Percentiles rank a stretch among this genome's conserved stretches.
Evolutionary conservation across 2,888 invertebrate genomes (phyloP).

Genomic region (Hipparchia semele): DNA sequence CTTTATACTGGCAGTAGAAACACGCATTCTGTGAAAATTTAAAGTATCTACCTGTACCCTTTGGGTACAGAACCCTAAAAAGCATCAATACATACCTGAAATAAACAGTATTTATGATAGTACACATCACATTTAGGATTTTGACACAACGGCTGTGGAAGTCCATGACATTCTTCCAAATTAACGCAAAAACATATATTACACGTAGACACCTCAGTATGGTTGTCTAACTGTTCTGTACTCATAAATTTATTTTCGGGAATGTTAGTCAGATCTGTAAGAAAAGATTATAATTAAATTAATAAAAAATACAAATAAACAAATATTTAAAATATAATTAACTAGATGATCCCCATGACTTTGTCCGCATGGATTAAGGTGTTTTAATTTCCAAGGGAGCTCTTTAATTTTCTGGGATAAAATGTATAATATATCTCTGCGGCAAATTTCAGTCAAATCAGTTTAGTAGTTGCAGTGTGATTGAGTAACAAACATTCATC

Average conservation of each 20-base stretch:
- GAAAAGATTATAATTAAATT: not conserved
- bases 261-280: slow-evolving; percentile 27
- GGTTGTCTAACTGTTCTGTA: slow-evolving; percentile 21
- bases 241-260: slow-evolving; percentile 22
- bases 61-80: not conserved
- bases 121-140: slow-evolving; percentile 64
- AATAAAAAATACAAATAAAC: not conserved
- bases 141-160: slow-evolving; percentile 72
- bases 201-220: slow-evolving; percentile 50
- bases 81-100: slow-evolving; percentile 53
- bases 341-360: no score
- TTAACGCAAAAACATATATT: slow-evolving; percentile 66
- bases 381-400: no score
- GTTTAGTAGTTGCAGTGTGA: no score
- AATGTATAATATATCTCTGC: no score
- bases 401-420: no score
- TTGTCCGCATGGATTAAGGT: no score
- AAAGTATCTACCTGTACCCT: no score
- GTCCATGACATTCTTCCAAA: slow-evolving; percentile 52
- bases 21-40: no score
- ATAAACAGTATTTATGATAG: slow-evolving; percentile 69
- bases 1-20: no score
- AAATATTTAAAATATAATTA: no score
- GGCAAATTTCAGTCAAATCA: no score
- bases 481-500: no score